Conservation (phyloP, 2,113 vertebrate species). For the Glaucomys volans region DNA sequence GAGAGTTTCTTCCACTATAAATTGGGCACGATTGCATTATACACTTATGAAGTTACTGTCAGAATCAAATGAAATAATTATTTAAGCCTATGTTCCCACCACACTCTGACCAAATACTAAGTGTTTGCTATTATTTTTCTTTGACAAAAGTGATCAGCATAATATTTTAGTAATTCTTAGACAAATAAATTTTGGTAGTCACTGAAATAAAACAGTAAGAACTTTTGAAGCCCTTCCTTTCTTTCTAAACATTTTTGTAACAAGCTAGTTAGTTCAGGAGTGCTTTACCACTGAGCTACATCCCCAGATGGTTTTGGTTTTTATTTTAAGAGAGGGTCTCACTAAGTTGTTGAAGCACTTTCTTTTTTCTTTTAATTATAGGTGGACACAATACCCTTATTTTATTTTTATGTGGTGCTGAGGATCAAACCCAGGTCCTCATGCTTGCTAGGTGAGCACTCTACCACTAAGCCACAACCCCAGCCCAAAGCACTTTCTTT, state of each 20-base stretch:
- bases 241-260: no score
- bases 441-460: no score
- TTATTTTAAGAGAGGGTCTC: no score
- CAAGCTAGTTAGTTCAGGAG: no score
- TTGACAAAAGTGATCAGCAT: background rate
- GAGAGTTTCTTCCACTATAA: background rate
- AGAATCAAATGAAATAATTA: constrained; percentile 35
- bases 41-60: background rate
- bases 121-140: constrained; percentile 19
- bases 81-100: background rate
- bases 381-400: no score
- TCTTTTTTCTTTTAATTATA: background rate
- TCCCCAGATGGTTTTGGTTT: no score
- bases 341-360: no score
- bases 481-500: background rate
- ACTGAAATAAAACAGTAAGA: background rate
- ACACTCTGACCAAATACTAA: background rate
- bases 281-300: no score
- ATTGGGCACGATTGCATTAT: background rate
- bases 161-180: constrained; percentile 33
- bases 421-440: no score
- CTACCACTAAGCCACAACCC: no score
- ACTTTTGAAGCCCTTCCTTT: background rate
- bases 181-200: background rate
- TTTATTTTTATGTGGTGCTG: no score